Conservation (phyloP, 2,888 invertebrate species). For the Metacarcinus magister region DNA sequence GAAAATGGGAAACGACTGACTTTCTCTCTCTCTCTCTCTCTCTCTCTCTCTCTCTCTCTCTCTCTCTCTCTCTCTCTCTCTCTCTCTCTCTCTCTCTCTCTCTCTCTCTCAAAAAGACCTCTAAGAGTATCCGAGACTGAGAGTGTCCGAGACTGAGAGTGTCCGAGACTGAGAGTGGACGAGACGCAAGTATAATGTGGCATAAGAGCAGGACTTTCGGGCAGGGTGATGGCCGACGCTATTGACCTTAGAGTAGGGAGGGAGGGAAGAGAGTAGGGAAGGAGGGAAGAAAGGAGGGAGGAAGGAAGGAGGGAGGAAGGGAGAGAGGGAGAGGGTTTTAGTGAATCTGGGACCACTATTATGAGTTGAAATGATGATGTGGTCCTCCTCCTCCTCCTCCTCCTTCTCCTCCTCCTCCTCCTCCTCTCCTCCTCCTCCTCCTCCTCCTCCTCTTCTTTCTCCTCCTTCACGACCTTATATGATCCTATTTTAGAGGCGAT, state of each 20-base stretch:
- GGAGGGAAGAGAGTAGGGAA: background rate
- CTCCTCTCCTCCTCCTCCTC: background rate
- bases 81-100: background rate
- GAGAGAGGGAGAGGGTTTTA: background rate
- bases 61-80: background rate
- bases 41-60: constrained; percentile 14
- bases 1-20: constrained; percentile 63
- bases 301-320: background rate
- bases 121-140: background rate
- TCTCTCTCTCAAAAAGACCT: background rate
- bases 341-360: constrained; percentile 56
- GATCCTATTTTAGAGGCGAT: no score
- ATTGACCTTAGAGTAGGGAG: background rate
- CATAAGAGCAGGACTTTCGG: constrained; percentile 16
- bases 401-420: background rate
- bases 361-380: constrained; percentile 28
- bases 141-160: constrained; percentile 5
- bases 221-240: background rate
- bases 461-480: background rate
- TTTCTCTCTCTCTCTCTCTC: constrained; percentile 26
- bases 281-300: background rate
- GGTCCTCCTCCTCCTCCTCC: background rate
- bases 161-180: background rate
- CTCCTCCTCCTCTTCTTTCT: background rate
- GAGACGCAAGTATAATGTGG: constrained; percentile 7